phyloP scores from a whole-genome alignment of 2,888 invertebrate genomes.

The Baronia brevicornis region DNA sequence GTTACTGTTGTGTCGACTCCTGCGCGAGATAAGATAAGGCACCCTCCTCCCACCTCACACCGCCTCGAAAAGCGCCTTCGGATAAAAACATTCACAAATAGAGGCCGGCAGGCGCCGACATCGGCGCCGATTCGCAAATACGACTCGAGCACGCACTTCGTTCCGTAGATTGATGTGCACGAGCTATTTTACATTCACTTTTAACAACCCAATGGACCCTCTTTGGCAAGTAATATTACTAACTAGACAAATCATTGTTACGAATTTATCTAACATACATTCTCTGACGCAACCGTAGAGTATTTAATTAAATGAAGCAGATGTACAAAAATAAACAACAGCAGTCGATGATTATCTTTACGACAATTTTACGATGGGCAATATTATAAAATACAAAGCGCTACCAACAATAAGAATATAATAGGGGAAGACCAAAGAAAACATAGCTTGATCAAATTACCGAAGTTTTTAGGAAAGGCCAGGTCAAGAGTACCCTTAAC shows the following conservation, averaged over 20 bases:
- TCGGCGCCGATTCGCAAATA: conserved; percentile 40
- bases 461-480: too few species aligned
- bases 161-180: conserved; percentile 34
- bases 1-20: conserved; percentile 41
- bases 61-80: conserved; percentile 33
- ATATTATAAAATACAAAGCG: conserved; percentile 37
- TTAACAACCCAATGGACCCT: conserved; percentile 13
- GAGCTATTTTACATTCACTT: conserved; percentile 33
- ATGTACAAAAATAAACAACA: conserved; percentile 33
- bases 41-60: conserved; percentile 20
- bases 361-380: conserved; percentile 31
- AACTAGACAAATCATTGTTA: conserved; percentile 23
- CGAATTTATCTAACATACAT: conserved; percentile 25
- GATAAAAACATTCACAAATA: conserved; percentile 57
- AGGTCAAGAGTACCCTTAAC: conserved; percentile 17
- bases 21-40: conserved; percentile 44
- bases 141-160: conserved; percentile 32
- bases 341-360: conserved; percentile 35
- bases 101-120: conserved; percentile 34
- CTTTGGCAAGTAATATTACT: conserved; percentile 8
- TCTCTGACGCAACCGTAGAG: conserved; percentile 23
- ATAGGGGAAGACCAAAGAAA: too few species aligned
- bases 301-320: conserved; percentile 35
- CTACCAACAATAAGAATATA: conserved; percentile 18
- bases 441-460: too few species aligned